These are phyloP conservation scores for Gambusia affinis DNA, from an alignment of 2,113 vertebrate species.

Conservation along the genomic window DNA sequence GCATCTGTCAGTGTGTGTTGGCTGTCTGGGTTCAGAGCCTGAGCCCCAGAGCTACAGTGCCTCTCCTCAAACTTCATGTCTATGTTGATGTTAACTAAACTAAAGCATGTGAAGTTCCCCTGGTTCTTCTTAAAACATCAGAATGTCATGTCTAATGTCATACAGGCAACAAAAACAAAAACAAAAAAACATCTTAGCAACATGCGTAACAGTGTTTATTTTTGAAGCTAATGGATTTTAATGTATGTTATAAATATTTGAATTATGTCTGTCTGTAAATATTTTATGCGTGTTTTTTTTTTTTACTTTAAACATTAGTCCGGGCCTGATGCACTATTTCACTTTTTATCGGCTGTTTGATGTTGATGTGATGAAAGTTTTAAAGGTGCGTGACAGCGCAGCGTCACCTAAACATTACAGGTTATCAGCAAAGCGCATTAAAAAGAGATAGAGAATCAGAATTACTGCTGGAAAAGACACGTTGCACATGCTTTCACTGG, in stretches of 20 bases:
- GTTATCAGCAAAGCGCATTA: slow-evolving; percentile 60
- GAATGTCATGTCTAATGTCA: slow-evolving; percentile 77
- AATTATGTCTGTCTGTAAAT: slow-evolving; percentile 79
- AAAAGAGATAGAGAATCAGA: slow-evolving; percentile 42
- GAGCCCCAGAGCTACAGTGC: slow-evolving; percentile 68
- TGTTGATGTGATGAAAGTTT: slow-evolving; percentile 83
- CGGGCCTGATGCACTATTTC: slow-evolving; percentile 67
- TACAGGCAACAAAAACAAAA: slow-evolving; percentile 56
- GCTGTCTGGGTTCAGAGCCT: slow-evolving; percentile 59
- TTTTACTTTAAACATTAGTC: slow-evolving; percentile 73
- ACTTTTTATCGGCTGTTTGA: slow-evolving; percentile 77
- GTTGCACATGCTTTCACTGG: not conserved
- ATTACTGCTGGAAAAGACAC: not conserved
- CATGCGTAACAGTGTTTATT: slow-evolving; percentile 68
- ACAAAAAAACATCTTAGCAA: slow-evolving; percentile 54
- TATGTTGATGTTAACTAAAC: slow-evolving; percentile 81
- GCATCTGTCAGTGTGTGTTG: slow-evolving; percentile 79
- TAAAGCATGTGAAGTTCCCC: slow-evolving; percentile 76
- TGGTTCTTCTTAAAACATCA: slow-evolving; percentile 72
- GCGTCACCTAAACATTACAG: slow-evolving; percentile 68
- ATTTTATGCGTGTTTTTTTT: slow-evolving; percentile 79
- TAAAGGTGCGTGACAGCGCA: slow-evolving; percentile 58
- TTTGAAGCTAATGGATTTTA: slow-evolving; percentile 82
- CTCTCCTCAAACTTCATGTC: slow-evolving; percentile 66
- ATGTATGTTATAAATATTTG: slow-evolving; percentile 84